phyloP scores from a whole-genome alignment of 2,888 invertebrate species.

The Colostygia pectinataria region DNA sequence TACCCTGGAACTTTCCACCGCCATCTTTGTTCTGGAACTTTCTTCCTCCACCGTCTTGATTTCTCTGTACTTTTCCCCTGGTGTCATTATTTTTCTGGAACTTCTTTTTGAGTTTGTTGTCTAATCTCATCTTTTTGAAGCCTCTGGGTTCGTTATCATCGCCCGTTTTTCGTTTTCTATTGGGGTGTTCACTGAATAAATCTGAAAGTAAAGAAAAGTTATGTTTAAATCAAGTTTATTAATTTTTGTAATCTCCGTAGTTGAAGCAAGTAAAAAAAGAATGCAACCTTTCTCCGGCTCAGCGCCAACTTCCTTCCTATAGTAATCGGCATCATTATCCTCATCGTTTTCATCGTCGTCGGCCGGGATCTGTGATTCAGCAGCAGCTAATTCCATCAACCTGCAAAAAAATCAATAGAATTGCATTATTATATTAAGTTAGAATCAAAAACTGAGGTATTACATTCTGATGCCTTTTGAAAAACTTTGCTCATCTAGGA shows the following conservation, averaged over 20 bases:
- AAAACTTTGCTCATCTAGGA: too few relatives aligned
- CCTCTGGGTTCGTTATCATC: conserved; percentile 64
- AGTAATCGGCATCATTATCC: conserved; percentile 90
- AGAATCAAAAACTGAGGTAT: too few relatives aligned
- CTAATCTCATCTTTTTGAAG: conserved; percentile 73
- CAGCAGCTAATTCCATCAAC: conserved; percentile 77
- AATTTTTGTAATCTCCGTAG: too few relatives aligned
- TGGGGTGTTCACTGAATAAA: conserved; percentile 60
- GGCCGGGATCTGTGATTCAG: conserved; percentile 76
- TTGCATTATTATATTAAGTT: too few relatives aligned
- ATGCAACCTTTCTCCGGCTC: conserved; percentile 91
- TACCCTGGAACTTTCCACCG: conserved; percentile 25
- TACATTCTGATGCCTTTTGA: too few relatives aligned
- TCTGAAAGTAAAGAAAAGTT: conserved; percentile 44
- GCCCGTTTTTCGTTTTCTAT: conserved; percentile 59
- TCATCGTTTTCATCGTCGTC: conserved; percentile 77
- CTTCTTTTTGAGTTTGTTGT: conserved; percentile 69
- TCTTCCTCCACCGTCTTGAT: conserved; percentile 23
- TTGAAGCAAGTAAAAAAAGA: not conserved
- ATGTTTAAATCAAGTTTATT: conserved; percentile 4
- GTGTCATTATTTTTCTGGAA: conserved; percentile 53
- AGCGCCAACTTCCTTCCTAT: conserved; percentile 92
- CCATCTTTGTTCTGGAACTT: conserved; percentile 32
- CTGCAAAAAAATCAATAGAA: conserved; percentile 37
- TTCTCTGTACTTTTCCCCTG: conserved; percentile 28